Base-by-base conservation (phyloP, 2,797 vertebrate species). In the Catharus ustulatus region DNA sequence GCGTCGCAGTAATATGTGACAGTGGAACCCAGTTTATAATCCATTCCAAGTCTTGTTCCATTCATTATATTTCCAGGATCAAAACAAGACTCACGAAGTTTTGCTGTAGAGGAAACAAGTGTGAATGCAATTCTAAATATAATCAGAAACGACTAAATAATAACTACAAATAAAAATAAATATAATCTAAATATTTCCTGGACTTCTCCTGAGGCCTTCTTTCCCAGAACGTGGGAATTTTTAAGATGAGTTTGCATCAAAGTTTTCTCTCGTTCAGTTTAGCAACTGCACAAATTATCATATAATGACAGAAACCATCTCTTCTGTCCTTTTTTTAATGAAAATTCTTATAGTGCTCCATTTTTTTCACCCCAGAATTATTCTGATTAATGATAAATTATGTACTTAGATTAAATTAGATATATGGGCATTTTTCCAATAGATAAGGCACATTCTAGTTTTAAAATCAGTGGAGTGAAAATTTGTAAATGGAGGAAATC, bases 61-160 rank as follows among this genome's bases (percentile, higher is more conserved):
- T 99, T 99, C 98, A 99, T 98, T 96, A 99, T 99, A 93, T 98
- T 99, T 71, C 99, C 99, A 81, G 99, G 99, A 97, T 99, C 99
- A 90, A 99, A 99, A 87, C 99, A 99, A 11, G 99, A 99, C 89
- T 99, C 99, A 87, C 99, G 99, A 55, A 99, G 98, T 95, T 99
- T 99, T 97, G 99, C 99, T 99, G 96, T 22, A 97, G 90, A 91
- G 72, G 32, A 89, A 89, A 88, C 2, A 93, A 67, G 84, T 5
- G 22, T 3, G 42, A 52, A 69, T 5, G 16, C 11, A 83, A 68
- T 54, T 89, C 22, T 77, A n/a, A 90, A 52, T 54, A 43, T 21
- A 64, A 51, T 19, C 2, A 11, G 76, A 63, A 79, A 30, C 1
- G 0, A 46, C 45, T 20, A 67, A 59, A 43, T 19, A 51, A 23